These are phyloP conservation scores for Gephyroberyx darwinii DNA, from an alignment of 2,797 vertebrate genomes.

Conservation along the genomic window DNA sequence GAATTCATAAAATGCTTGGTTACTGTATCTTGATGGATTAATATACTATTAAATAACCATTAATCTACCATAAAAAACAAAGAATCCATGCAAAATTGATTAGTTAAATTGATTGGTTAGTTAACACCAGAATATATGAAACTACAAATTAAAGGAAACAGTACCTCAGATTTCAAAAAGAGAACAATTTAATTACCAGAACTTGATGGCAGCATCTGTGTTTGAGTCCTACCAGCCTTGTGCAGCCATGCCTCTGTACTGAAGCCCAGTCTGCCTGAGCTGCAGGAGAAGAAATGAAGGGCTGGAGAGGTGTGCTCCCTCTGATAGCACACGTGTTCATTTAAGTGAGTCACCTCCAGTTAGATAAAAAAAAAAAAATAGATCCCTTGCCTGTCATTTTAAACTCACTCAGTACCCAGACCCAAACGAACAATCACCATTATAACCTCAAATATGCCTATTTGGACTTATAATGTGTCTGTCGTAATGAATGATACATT, in stretches of 20 bases:
- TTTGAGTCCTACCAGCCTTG: slow-evolving; percentile 29
- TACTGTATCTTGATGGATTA: too few species aligned
- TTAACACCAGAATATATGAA: too few species aligned
- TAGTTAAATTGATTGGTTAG: background rate
- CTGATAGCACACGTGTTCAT: slow-evolving; percentile 16
- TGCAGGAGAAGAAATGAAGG: background rate
- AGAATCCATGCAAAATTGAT: background rate
- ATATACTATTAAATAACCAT: too few species aligned
- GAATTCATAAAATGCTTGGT: too few species aligned
- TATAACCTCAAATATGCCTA: slow-evolving; percentile 19
- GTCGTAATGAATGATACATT: slow-evolving; percentile 20
- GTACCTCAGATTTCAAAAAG: slow-evolving; percentile 49
- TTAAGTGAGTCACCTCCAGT: slow-evolving; percentile 51
- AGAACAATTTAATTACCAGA: background rate
- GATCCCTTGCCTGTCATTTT: slow-evolving; percentile 4
- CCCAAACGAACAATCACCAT: slow-evolving; percentile 8
- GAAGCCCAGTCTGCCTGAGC: slow-evolving; percentile 37
- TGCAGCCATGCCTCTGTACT: slow-evolving; percentile 35
- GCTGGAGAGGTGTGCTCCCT: slow-evolving; percentile 33
- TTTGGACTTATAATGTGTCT: slow-evolving; percentile 1
- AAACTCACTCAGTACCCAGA: background rate
- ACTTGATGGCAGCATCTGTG: background rate
- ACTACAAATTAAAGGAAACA: slow-evolving; percentile 9
- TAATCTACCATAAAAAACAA: too few species aligned
- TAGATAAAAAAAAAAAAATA: background rate